Evolutionary conservation across 2,888 invertebrate genomes (phyloP), one percentile per base, ranked within the genome.

Genomic region (Sesia apiformis): DNA sequence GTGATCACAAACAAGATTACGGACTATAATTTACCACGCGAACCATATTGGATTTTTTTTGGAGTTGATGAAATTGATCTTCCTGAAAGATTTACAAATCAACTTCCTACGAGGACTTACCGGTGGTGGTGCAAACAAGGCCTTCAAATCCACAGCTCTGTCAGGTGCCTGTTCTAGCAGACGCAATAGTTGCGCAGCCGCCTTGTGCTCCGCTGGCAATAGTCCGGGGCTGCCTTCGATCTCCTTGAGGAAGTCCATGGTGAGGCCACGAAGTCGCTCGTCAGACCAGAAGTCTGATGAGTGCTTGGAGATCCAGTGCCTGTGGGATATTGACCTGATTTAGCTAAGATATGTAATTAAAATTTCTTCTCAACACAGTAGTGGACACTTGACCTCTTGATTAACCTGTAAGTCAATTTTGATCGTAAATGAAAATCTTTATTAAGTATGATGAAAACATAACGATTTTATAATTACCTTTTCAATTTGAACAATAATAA

Each of bases 281-380:
- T 96, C 94, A 7, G 91, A 91, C 86, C 96, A 96, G 80, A 97
- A 97, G 78, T 97, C 96, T 81, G 96, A 95, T 0, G 95, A 93
- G 76, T 97, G 97, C 79, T 97, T 97, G 1, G 95, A 95, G 41
- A 96, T 94, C 97, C 97, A 97, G 76, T 97, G 97, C 58, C 96
- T 92, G 23, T 23, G 23, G 23, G 2, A 23, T 23, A 23, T 23
- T 23, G 23, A 23, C 23, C 23, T 23, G 23, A 23, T 23, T 23
- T 23, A 23, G 23, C 23, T 23, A 23, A 1, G 23, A 23, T 23
- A 23, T 2, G 2, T 23, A 23, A 23, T 23, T 23, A 23, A 1
- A 23, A 23, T 23, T 23, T 23, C 23, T 23, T 23, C 23, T 23
- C 23, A 23, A 23, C 23, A n/a, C n/a, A n/a, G 23, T 2, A 23